These are phyloP conservation scores for Thalpophila matura DNA, from an alignment of 2,888 invertebrate genomes.

Conservation along the genomic window DNA sequence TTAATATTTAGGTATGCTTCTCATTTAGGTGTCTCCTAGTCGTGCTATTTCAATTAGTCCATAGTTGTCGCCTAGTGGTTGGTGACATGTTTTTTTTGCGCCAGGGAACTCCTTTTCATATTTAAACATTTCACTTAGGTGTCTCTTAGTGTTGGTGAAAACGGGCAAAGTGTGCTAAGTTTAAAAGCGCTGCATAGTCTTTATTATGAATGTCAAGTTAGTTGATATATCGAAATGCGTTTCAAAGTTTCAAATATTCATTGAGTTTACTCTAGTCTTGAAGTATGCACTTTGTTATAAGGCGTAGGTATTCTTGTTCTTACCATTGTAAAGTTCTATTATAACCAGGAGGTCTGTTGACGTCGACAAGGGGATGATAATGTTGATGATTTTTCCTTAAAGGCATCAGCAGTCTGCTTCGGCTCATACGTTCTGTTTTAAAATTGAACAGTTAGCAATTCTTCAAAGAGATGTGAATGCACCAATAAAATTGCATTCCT, in stretches of 20 bases:
- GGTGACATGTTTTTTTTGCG: too few species aligned
- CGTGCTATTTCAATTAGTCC: too few species aligned
- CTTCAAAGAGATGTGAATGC: neutral
- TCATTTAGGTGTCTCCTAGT: too few species aligned
- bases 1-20: too few species aligned
- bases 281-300: slow-evolving; percentile 21
- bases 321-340: neutral
- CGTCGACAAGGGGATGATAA: too few species aligned
- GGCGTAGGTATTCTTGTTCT: slow-evolving; percentile 23
- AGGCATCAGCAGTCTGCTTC: neutral
- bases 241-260: slow-evolving; percentile 37
- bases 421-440: neutral
- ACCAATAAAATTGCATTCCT: neutral
- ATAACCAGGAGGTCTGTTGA: neutral
- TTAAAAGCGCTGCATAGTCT: too few species aligned
- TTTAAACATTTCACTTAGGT: too few species aligned
- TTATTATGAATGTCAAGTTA: slow-evolving; percentile 5
- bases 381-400: too few species aligned
- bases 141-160: too few species aligned
- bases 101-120: too few species aligned
- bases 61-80: too few species aligned
- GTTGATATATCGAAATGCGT: slow-evolving; percentile 11
- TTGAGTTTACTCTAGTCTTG: slow-evolving; percentile 1
- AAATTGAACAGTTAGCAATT: neutral
- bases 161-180: too few species aligned